These are phyloP conservation scores for Euborellia annulipes DNA, from an alignment of 1,140 invertebrate genomes.

Conservation along the genomic window DNA sequence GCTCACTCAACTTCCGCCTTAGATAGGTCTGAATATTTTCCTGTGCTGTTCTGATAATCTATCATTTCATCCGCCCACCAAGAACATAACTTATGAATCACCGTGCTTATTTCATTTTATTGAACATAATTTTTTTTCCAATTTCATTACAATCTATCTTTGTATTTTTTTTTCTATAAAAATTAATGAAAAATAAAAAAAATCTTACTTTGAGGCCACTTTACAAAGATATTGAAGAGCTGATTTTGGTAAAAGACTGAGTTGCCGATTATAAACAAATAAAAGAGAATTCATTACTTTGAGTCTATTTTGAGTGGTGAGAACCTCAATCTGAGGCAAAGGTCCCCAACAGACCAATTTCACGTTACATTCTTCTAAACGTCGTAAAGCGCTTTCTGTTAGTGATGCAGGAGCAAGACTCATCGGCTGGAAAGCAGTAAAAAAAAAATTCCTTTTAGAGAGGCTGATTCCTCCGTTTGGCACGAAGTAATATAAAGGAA, in stretches of 20 bases:
- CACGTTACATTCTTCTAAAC: slow-evolving; percentile 73
- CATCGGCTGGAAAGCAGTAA: slow-evolving; percentile 40
- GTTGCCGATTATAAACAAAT: slow-evolving; percentile 72
- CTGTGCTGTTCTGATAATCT: too few relatives aligned
- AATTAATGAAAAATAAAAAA: slow-evolving; percentile 7
- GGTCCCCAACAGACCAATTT: slow-evolving; percentile 76
- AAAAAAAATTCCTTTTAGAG: too few relatives aligned
- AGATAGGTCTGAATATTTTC: too few relatives aligned
- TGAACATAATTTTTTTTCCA: too few relatives aligned
- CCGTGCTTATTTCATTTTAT: too few relatives aligned
- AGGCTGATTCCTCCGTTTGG: too few relatives aligned
- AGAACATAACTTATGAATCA: too few relatives aligned
- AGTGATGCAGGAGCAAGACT: slow-evolving; percentile 54
- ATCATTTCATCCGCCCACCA: too few relatives aligned
- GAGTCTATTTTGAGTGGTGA: slow-evolving; percentile 71
- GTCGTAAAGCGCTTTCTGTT: slow-evolving; percentile 58
- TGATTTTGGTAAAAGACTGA: slow-evolving; percentile 56
- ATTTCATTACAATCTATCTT: too few relatives aligned
- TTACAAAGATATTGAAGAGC: slow-evolving; percentile 70
- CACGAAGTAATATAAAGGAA: too few relatives aligned
- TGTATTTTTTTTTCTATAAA: too few relatives aligned
- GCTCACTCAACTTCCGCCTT: too few relatives aligned
- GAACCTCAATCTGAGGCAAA: slow-evolving; percentile 63
- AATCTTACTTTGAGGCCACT: slow-evolving; percentile 59
- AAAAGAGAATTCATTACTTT: slow-evolving; percentile 71